Percentiles rank a stretch among this genome's conserved stretches.
Evolutionary conservation across 2,888 invertebrate genomes (phyloP).

Genomic region (Lasioglossum leucozonium): DNA sequence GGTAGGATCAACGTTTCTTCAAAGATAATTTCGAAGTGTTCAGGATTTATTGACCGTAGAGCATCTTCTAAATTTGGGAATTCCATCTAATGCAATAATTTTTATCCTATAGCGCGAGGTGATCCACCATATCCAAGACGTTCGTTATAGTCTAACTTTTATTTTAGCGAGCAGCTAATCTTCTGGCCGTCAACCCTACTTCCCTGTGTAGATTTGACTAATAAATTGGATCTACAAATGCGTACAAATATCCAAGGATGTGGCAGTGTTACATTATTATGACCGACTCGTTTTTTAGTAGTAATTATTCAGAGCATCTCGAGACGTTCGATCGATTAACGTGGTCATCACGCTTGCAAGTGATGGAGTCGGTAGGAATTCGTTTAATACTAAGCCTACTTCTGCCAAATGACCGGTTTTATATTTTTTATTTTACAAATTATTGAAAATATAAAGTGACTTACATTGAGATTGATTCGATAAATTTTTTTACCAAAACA

Average conservation of each 20-base stretch:
- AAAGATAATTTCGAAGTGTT: too few species aligned
- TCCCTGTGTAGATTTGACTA: neutral
- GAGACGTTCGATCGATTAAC: too few species aligned
- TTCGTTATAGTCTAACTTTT: conserved; percentile 35
- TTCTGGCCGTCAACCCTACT: conserved; percentile 23
- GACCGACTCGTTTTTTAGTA: neutral
- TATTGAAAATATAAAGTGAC: too few species aligned
- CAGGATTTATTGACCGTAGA: conserved; percentile 74
- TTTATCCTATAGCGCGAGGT: conserved; percentile 26
- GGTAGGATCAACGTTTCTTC: conserved; percentile 85
- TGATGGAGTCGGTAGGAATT: neutral
- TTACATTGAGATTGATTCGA: too few species aligned
- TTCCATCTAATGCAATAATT: conserved; percentile 25
- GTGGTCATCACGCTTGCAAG: too few species aligned
- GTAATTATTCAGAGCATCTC: neutral
- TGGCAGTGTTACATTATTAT: neutral
- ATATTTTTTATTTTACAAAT: too few species aligned
- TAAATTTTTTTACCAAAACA: too few species aligned
- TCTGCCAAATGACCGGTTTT: too few species aligned
- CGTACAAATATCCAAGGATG: neutral
- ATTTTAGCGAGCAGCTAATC: conserved; percentile 41
- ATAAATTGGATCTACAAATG: neutral
- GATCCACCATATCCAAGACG: conserved; percentile 16
- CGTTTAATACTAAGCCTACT: too few species aligned
- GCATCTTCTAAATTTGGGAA: conserved; percentile 55